phyloP scores from a whole-genome alignment of 2,888 invertebrate genomes.

The Pherbina coryleti region DNA sequence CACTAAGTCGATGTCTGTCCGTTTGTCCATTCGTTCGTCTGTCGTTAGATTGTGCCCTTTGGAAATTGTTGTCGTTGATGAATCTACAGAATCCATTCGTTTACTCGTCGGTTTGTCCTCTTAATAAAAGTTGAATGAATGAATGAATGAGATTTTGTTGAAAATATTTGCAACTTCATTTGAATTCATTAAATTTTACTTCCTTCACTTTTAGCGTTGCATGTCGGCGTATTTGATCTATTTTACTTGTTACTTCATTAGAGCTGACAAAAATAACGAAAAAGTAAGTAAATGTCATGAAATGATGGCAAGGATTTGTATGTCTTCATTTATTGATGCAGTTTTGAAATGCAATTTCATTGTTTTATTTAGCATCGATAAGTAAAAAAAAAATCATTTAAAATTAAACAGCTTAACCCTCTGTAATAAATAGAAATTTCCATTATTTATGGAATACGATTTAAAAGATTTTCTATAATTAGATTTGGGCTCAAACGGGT shows the following conservation, averaged over 20 bases:
- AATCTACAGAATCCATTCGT: not conserved
- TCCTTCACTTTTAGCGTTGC: not conserved
- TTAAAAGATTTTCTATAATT: too few relatives aligned
- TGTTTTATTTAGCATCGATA: too few relatives aligned
- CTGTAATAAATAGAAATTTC: too few relatives aligned
- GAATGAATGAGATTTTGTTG: conserved; percentile 10
- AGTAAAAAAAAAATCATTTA: not conserved
- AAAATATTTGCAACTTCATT: conserved; percentile 46
- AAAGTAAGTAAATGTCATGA: not conserved
- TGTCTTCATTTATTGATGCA: not conserved
- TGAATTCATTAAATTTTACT: conserved; percentile 33
- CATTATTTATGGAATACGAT: too few relatives aligned
- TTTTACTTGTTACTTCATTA: conserved; percentile 14
- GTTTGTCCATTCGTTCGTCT: conserved; percentile 1
- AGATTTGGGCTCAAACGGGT: too few relatives aligned
- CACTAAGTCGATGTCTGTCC: not conserved
- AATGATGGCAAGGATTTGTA: not conserved
- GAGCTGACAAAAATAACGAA: not conserved
- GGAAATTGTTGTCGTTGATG: conserved; percentile 7
- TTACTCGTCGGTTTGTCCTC: not conserved
- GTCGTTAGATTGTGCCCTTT: not conserved
- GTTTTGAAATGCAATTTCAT: not conserved
- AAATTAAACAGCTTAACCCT: too few relatives aligned
- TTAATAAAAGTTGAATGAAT: conserved; percentile 14
- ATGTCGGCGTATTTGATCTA: not conserved